Conservation (phyloP, 2,888 invertebrate genomes). For the Eupithecia vulgata region DNA sequence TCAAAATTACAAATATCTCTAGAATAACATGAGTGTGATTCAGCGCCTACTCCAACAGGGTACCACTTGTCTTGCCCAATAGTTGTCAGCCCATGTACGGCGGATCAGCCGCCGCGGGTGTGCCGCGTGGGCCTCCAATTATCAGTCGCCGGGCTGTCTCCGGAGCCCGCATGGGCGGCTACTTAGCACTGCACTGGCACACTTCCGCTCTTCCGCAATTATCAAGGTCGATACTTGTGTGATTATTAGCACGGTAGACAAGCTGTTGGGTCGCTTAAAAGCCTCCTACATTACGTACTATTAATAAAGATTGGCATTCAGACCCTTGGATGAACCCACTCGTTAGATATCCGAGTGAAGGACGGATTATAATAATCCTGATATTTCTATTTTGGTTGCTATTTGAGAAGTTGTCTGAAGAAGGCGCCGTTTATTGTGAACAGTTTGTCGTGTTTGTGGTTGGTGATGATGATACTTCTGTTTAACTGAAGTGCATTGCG, state of each 20-base stretch:
- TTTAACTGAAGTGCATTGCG: not conserved
- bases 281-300: not conserved
- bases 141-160: conserved; percentile 1
- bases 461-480: not conserved
- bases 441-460: not conserved
- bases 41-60: not conserved
- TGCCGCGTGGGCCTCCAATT: not conserved
- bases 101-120: not conserved
- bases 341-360: not conserved
- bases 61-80: not conserved
- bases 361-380: not conserved
- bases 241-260: not conserved
- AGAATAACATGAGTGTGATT: not conserved
- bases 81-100: not conserved
- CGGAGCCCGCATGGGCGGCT: not conserved
- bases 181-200: not conserved
- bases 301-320: not conserved
- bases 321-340: not conserved
- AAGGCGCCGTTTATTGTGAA: not conserved
- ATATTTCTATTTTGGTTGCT: not conserved
- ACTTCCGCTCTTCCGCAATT: conserved; percentile 9
- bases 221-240: conserved; percentile 1
- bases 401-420: not conserved
- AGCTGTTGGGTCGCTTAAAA: not conserved
- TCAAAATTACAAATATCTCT: no score